Base-by-base conservation (phyloP, 1,140 invertebrate genomes). In the Drosophila lacteicornis region DNA sequence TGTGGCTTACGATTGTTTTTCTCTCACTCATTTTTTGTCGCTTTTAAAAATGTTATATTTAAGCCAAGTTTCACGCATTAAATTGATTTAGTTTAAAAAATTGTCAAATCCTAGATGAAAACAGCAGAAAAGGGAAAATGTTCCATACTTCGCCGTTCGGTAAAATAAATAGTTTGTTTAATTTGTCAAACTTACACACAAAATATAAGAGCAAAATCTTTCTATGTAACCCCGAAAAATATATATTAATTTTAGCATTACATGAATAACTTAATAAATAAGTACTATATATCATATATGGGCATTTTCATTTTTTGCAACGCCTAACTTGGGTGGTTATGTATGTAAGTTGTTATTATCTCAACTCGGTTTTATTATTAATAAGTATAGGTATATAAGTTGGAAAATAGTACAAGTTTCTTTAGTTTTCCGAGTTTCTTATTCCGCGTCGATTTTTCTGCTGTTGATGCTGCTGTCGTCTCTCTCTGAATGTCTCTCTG, bases 221-320 rank as follows among this genome's bases (percentile, higher is more conserved):
- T 55, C 33, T 55, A 55, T 55, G 33, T 55, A 55, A 55, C 7
- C 49, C 51, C 33, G 51, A 38, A 38, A 38, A 55, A 55, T 36
- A 38, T 38, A 55, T 55, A 55, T 38, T 55, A 55, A 55, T 55
- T 55, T 55, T 55, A 55, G 53, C 33, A 55, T 55, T 55, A 55
- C 53, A 40, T n/a, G 53, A 55, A 55, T 40, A 55, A 55, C 53
- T 38, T 55, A 55, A 55, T 55, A 55, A 55, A 55, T 55, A 55
- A 55, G 53, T 55, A 55, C 53, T 40, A 55, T 40, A 55, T 55
- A 55, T 55, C 53, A 55, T 40, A 36, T 0, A 36, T 4, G 0
- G 2, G 11, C 36, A 8, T 53, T 53, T 51, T 33, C 9, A 33
- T 51, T 36, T 38, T 12, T 13, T 33, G 1, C 2, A 33, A 33